Evolutionary conservation across 2,113 vertebrate species (phyloP).

Genomic region (Sterna hirundo): DNA sequence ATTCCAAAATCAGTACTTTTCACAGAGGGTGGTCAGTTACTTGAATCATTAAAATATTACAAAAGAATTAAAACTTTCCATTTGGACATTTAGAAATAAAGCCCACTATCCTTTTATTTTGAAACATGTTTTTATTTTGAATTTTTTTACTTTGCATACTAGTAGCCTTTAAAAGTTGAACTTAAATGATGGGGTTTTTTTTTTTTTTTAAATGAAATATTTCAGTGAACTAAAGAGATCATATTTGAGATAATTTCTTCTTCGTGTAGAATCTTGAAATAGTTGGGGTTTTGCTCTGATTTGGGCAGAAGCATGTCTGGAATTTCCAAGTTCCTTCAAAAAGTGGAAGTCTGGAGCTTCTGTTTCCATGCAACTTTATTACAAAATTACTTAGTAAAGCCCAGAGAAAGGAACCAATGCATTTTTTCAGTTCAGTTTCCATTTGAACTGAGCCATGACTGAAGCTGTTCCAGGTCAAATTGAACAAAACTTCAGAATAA

Average conservation of each 20-base stretch:
- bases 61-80: neutral
- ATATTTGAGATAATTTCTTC: neutral
- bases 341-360: neutral
- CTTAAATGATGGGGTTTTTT: neutral
- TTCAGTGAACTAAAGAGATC: neutral
- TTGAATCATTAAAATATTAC: neutral
- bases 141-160: neutral
- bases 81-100: neutral
- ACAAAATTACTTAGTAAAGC: neutral
- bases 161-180: neutral
- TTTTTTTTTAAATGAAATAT: neutral
- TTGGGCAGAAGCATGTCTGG: neutral
- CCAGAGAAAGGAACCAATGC: neutral
- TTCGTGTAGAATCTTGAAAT: neutral
- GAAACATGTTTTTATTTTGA: neutral
- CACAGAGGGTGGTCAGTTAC: neutral
- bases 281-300: neutral
- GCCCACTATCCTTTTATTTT: neutral
- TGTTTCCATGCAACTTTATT: neutral
- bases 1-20: neutral
- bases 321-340: neutral
- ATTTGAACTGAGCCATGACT: neutral
- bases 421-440: conserved; percentile 23
- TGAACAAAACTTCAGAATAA: neutral
- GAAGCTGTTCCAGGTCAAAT: neutral